Evolutionary conservation across 2,113 vertebrate species (phyloP).

Genomic region (Ellobius talpinus): DNA sequence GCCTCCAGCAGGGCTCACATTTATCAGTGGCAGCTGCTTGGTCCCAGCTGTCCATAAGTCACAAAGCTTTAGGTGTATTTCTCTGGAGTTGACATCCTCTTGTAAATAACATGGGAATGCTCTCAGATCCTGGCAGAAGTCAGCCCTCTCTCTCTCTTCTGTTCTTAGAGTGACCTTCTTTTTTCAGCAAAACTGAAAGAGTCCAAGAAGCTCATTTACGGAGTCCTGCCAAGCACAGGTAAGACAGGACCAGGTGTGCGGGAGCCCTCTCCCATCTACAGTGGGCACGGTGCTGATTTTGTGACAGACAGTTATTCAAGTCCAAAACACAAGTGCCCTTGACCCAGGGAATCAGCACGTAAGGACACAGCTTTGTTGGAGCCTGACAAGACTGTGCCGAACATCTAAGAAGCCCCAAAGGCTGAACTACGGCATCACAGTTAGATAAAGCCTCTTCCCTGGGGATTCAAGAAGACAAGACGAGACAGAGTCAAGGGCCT

Average conservation of each 20-base stretch:
- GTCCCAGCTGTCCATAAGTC: conserved; percentile 49
- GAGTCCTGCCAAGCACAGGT: not conserved
- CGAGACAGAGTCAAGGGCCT: fast-evolving
- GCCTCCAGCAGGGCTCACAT: conserved; percentile 25
- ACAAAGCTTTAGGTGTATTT: conserved; percentile 64
- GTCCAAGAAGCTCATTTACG: not conserved
- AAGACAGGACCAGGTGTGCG: fast-evolving
- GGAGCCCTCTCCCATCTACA: fast-evolving
- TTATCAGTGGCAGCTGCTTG: conserved; percentile 30
- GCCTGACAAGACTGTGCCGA: not conserved
- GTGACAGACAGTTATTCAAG: not conserved
- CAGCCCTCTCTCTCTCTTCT: not conserved
- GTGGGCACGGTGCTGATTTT: fast-evolving
- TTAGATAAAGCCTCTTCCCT: not conserved
- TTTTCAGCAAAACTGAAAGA: conserved; percentile 13
- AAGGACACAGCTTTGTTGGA: not conserved
- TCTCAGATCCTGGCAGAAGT: conserved; percentile 38
- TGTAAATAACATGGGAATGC: conserved; percentile 68
- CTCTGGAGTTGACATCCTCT: conserved; percentile 58
- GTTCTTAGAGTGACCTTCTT: conserved; percentile 71
- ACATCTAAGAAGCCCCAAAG: not conserved
- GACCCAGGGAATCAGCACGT: not conserved
- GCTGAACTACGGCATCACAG: not conserved
- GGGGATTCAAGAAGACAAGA: not conserved
- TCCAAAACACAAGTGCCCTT: not conserved